Evolutionary conservation across 2,888 invertebrate species (phyloP).

Genomic region (Thymelicus acteon): DNA sequence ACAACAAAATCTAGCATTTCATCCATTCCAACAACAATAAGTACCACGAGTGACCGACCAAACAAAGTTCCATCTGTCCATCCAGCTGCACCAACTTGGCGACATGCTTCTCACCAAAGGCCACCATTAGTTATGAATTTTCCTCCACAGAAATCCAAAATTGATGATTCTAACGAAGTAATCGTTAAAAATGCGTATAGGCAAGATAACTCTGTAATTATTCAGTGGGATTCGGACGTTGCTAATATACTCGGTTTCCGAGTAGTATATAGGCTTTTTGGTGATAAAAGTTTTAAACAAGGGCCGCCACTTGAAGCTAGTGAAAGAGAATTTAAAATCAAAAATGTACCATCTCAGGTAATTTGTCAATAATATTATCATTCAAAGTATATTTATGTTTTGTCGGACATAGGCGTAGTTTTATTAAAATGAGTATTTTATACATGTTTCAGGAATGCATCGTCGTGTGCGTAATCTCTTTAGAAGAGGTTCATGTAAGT

Average conservation of each 20-base stretch:
- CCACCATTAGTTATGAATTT: constrained; percentile 90
- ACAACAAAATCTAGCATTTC: constrained; percentile 58
- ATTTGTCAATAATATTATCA: constrained; percentile 42
- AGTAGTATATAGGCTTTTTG: constrained; percentile 95
- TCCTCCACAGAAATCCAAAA: constrained; percentile 87
- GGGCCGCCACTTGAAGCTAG: constrained; percentile 95
- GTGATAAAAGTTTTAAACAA: constrained; percentile 95
- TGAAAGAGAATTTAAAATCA: constrained; percentile 96
- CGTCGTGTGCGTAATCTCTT: constrained; percentile 95
- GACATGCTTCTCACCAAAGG: constrained; percentile 84
- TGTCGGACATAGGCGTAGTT: background rate
- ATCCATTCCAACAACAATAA: constrained; percentile 52
- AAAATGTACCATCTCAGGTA: constrained; percentile 95
- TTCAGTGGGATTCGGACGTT: constrained; percentile 96
- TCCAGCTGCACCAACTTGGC: constrained; percentile 75
- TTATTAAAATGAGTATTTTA: background rate
- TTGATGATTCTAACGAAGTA: constrained; percentile 90
- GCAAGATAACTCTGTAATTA: constrained; percentile 94
- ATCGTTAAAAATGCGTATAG: constrained; percentile 93
- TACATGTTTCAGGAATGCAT: constrained; percentile 90
- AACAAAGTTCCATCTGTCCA: constrained; percentile 64
- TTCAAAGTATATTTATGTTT: background rate
- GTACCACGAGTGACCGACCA: constrained; percentile 64
- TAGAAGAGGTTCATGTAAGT: constrained; percentile 94
- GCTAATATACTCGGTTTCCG: constrained; percentile 95